Percentiles rank a stretch among this genome's conserved stretches.
Evolutionary conservation across 2,113 vertebrate species (phyloP).

Genomic region (Brachyistius frenatus): DNA sequence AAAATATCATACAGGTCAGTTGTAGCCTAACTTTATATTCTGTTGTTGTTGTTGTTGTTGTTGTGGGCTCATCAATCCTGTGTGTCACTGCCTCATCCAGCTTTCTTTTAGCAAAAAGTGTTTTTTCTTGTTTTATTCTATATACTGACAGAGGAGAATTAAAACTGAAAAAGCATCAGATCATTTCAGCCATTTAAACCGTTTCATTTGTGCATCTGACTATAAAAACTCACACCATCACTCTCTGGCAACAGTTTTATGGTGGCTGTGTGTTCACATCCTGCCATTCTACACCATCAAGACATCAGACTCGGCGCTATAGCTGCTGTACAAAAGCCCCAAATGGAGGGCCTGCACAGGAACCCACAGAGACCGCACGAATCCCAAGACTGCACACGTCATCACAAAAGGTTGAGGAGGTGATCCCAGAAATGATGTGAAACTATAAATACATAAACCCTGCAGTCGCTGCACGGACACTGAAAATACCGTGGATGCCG

Average conservation of each 20-base stretch:
- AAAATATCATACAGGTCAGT: neutral
- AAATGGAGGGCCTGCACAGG: slow-evolving; percentile 43
- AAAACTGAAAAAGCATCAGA: neutral
- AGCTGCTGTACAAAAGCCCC: slow-evolving; percentile 2
- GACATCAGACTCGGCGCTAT: slow-evolving; percentile 23
- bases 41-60: neutral
- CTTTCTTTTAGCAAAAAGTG: neutral
- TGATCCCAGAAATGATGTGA: slow-evolving; percentile 69
- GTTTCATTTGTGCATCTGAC: neutral
- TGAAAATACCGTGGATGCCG: slow-evolving; percentile 64
- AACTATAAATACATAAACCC: slow-evolving; percentile 78
- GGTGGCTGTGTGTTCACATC: neutral
- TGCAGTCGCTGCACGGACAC: slow-evolving; percentile 60
- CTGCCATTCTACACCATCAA: slow-evolving; percentile 12
- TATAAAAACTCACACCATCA: neutral
- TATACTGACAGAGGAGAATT: neutral
- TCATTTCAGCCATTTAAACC: neutral
- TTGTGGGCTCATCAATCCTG: neutral
- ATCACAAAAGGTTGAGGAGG: slow-evolving; percentile 65
- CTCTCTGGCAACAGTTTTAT: slow-evolving; percentile 11
- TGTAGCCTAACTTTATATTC: neutral
- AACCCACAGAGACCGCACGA: slow-evolving; percentile 57
- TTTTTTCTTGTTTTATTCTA: neutral
- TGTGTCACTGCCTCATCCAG: neutral
- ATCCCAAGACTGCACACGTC: slow-evolving; percentile 59